Evolutionary conservation across 2,797 vertebrate species (phyloP), one percentile per base, ranked within the genome.

Genomic region (Sebastiscus albofasciatus): DNA sequence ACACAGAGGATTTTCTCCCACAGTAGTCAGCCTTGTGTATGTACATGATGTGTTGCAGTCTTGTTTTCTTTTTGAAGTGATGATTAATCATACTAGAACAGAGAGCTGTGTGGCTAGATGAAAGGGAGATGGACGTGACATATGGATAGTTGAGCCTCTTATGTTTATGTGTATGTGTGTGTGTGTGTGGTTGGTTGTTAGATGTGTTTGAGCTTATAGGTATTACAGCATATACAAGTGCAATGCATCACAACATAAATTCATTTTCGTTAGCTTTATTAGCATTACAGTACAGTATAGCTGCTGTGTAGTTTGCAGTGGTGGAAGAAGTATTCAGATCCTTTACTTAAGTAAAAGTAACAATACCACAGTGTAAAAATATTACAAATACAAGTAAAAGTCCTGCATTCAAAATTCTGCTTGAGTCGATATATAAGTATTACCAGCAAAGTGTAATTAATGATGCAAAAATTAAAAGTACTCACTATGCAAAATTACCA

Each of bases 31-130:
- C 39, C 16, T 42, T 75, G 27, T 20, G 34, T 72, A 16, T 64
- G 49, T 69, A 34, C 61, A 34, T 36, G 49, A 13, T 49, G 42
- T 67, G 82, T 34, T 75, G 55, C 18, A 33, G 5, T 36, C 4
- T 33, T 72, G 20, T 68, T 26, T 52, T 31, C 22, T 62, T 54
- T 79, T 77, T 82, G 49, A 80, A 75, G 69, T 61, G 33, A 59
- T 77, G 66, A 88, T 79, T 87, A 66, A 83, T 83, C 61, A 49
- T 31, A 3, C 55, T n/a, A 31, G 10, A 68, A 66, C 46, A 65
- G 31, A 20, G 34, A 60, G 66, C 65, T 79, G 60, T 39, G 67
- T 58, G 31, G 54, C 70, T 10, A 42, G 73, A 84, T 73, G 49
- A 78, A 86, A 72, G 80, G 22, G 31, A 27, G 65, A 81, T 68